These are phyloP conservation scores for Sebastes schlegelii DNA, from an alignment of 2,113 vertebrate genomes.

Conservation along the genomic window DNA sequence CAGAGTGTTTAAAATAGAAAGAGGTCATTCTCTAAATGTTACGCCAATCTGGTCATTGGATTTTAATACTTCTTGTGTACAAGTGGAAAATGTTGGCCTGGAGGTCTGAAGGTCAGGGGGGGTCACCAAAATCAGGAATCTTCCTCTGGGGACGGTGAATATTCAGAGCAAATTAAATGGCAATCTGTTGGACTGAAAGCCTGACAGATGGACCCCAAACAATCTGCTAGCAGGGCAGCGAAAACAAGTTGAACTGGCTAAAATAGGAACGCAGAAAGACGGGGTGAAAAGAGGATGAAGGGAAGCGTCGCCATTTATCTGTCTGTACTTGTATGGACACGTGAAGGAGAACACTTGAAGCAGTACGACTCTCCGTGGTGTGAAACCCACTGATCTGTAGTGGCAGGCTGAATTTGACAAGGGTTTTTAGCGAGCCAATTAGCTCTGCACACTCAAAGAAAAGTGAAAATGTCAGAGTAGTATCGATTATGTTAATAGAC, in stretches of 20 bases:
- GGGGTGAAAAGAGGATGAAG: not conserved
- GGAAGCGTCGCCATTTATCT: not conserved
- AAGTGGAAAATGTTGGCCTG: not conserved
- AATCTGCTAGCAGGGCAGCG: constrained; percentile 48
- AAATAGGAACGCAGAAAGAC: constrained; percentile 30
- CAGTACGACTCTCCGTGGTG: not conserved
- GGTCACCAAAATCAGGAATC: constrained; percentile 10
- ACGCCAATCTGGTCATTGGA: not conserved
- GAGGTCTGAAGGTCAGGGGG: constrained; percentile 5
- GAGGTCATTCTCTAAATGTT: not conserved
- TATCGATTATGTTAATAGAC: constrained; percentile 66
- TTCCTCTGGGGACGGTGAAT: constrained; percentile 46
- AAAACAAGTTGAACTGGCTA: constrained; percentile 29
- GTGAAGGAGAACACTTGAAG: accelerated
- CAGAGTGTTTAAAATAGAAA: not conserved
- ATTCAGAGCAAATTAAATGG: constrained; percentile 55
- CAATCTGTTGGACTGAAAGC: constrained; percentile 52
- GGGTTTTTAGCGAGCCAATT: constrained; percentile 60
- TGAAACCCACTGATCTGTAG: constrained; percentile 22
- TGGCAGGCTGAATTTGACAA: constrained; percentile 41
- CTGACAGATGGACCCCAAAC: constrained; percentile 56
- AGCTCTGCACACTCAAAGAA: constrained; percentile 32
- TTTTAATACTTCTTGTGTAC: not conserved
- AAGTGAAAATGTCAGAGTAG: constrained; percentile 62
- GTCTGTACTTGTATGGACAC: not conserved